phyloP scores from a whole-genome alignment of 1,140 invertebrate species.

The Apis mellifera region DNA sequence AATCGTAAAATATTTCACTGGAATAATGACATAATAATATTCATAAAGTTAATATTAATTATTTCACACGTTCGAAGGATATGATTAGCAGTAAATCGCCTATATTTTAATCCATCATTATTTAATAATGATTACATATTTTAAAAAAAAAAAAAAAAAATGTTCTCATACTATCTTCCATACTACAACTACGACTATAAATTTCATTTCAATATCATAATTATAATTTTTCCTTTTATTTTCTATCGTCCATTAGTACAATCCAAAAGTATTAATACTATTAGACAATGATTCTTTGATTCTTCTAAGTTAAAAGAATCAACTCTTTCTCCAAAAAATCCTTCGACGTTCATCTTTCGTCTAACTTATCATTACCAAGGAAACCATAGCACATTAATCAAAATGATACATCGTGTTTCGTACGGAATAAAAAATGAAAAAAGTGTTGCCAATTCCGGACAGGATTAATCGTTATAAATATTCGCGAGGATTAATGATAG shows the following conservation, averaged over 20 bases:
- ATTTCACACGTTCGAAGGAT: neutral
- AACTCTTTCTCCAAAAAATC: neutral
- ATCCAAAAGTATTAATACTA: too few relatives aligned
- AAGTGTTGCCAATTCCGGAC: conserved; percentile 5
- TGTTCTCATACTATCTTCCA: too few relatives aligned
- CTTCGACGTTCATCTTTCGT: neutral
- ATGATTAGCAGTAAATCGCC: neutral
- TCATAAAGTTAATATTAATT: too few relatives aligned
- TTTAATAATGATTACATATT: too few relatives aligned
- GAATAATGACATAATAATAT: neutral
- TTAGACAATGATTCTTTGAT: too few relatives aligned
- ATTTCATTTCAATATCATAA: too few relatives aligned
- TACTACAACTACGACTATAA: too few relatives aligned
- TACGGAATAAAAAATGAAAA: neutral
- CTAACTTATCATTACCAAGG: conserved; percentile 5
- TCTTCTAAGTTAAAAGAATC: too few relatives aligned
- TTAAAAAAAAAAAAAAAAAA: too few relatives aligned
- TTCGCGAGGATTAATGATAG: conserved; percentile 5
- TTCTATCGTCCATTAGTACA: neutral
- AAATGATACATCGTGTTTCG: neutral
- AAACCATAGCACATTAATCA: conserved; percentile 17
- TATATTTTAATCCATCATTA: too few relatives aligned
- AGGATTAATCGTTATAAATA: conserved; percentile 7
- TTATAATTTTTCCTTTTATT: too few relatives aligned
- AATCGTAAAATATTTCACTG: neutral